These are phyloP conservation scores for Brachionus sp. DNA, from an alignment of 1,140 invertebrate species.

Conservation along the genomic window DNA sequence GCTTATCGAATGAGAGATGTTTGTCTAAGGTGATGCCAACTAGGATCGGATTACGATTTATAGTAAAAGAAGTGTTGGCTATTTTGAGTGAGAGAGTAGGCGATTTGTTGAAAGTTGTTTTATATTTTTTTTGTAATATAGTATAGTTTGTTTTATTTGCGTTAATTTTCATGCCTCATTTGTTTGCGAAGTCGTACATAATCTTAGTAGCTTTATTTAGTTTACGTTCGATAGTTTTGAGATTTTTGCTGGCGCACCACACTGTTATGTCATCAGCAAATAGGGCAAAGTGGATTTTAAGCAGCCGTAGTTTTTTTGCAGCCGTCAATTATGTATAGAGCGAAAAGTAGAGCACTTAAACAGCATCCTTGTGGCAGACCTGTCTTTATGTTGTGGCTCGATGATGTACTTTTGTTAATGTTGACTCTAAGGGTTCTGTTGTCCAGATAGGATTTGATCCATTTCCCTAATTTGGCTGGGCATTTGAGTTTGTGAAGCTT, in stretches of 20 bases:
- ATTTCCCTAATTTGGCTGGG: neutral
- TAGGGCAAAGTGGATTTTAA: neutral
- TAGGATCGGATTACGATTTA: no score
- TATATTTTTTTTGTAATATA: neutral
- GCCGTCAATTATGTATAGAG: constrained; percentile 2
- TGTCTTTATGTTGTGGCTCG: neutral
- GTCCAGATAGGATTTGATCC: neutral
- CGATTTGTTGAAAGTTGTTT: neutral
- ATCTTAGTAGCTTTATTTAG: neutral
- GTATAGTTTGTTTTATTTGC: neutral
- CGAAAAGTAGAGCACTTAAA: neutral
- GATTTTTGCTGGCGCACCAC: neutral
- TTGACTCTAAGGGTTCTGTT: neutral
- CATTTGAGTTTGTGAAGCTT: no score
- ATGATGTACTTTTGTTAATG: neutral
- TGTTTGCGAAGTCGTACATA: neutral
- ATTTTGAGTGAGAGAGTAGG: neutral
- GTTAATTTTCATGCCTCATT: neutral
- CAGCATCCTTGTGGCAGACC: constrained; percentile 12
- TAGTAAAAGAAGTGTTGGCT: neutral
- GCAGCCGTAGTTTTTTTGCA: neutral
- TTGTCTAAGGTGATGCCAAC: neutral
- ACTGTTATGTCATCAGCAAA: constrained; percentile 37
- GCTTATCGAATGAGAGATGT: no score
- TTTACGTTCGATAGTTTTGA: neutral